Evolutionary conservation across 2,888 invertebrate genomes (phyloP).

Genomic region (Acleris literana): DNA sequence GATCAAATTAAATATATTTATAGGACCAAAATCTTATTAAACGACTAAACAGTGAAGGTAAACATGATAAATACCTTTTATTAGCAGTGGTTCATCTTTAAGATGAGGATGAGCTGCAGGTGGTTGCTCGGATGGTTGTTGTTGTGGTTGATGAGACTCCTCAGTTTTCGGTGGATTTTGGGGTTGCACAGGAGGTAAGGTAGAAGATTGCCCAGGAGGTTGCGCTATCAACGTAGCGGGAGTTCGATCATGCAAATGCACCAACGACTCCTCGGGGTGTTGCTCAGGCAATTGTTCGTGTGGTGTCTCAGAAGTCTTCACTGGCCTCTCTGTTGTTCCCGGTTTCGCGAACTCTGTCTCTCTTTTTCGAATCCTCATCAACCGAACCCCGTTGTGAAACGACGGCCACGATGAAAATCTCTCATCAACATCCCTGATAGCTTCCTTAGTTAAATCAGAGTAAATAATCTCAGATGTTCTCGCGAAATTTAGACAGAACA

Average conservation of each 20-base stretch:
- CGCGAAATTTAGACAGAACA: slow-evolving; percentile 57
- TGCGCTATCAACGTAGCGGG: neutral
- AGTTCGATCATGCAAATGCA: neutral
- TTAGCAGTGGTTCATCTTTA: too few relatives aligned
- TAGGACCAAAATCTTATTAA: too few relatives aligned
- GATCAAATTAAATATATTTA: too few relatives aligned
- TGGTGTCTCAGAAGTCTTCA: slow-evolving; percentile 11
- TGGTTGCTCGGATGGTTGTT: too few relatives aligned
- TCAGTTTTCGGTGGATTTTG: neutral
- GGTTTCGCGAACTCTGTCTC: slow-evolving; percentile 39
- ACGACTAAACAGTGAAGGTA: too few relatives aligned
- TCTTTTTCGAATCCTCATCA: slow-evolving; percentile 53
- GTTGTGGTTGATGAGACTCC: too few relatives aligned
- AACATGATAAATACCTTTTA: too few relatives aligned
- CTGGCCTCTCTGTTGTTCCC: neutral
- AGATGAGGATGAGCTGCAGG: too few relatives aligned
- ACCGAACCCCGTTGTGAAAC: slow-evolving; percentile 55
- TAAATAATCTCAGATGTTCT: slow-evolving; percentile 51
- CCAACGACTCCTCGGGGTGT: neutral
- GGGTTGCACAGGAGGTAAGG: neutral
- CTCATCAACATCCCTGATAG: slow-evolving; percentile 48
- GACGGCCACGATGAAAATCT: slow-evolving; percentile 66
- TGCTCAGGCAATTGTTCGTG: neutral
- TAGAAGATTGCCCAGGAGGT: neutral
- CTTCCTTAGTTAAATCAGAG: slow-evolving; percentile 36